A percentile compares a stretch with the other conserved stretches of the same genome.
Conservation (phyloP, 2,113 vertebrate species). For the Eulemur macaco region DNA sequence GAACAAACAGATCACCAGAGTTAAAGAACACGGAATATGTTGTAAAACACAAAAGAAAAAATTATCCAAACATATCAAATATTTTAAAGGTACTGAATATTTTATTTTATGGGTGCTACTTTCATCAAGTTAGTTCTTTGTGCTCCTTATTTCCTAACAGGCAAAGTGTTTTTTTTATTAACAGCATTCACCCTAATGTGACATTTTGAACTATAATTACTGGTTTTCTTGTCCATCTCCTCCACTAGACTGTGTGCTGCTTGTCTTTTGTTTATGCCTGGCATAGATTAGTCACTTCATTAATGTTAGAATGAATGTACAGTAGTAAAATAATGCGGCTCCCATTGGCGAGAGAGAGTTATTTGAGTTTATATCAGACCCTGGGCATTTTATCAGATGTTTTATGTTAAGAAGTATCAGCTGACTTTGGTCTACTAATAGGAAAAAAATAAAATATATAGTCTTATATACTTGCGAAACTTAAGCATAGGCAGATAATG, state of each 20-base stretch:
- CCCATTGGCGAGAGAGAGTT: background rate
- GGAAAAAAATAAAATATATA: background rate
- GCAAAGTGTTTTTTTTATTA: background rate
- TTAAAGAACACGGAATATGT: background rate
- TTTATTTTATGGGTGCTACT: background rate
- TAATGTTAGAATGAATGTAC: background rate
- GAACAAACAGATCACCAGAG: background rate
- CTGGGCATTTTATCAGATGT: background rate
- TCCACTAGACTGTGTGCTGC: background rate
- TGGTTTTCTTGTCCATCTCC: background rate
- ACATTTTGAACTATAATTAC: background rate
- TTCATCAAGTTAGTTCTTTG: background rate
- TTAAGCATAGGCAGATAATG: background rate
- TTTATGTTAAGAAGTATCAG: slow-evolving; percentile 1
- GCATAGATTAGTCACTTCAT: background rate
- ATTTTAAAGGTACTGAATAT: background rate
- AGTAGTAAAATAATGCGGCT: background rate
- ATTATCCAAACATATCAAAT: background rate
- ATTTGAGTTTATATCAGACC: background rate
- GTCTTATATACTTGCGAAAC: background rate
- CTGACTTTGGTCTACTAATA: background rate
- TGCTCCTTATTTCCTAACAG: background rate
- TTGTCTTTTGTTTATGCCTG: background rate
- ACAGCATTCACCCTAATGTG: background rate
- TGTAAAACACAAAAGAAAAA: background rate